Conservation (phyloP, 2,113 vertebrate genomes). For the Sphaerodactylus townsendi region DNA sequence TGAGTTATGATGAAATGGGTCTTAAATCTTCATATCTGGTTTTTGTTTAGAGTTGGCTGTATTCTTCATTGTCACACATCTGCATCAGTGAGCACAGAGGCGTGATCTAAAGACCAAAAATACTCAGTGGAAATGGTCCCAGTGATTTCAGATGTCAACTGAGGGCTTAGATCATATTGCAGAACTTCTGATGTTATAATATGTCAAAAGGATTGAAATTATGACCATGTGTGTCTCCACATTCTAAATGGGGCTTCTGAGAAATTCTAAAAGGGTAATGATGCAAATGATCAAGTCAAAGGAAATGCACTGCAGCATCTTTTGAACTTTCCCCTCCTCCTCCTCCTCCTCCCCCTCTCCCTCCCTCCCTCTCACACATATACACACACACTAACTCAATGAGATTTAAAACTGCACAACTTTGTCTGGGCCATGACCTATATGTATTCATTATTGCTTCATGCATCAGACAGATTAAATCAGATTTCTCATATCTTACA, state of each 20-base stretch:
- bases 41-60: neutral
- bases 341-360: too few species aligned
- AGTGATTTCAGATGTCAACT: neutral
- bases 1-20: slow-evolving; percentile 3
- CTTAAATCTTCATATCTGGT: neutral
- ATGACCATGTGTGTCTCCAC: neutral
- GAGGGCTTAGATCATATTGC: neutral
- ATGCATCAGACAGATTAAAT: neutral
- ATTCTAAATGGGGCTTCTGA: slow-evolving; percentile 8
- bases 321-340: too few species aligned
- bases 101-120: neutral
- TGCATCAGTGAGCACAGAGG: neutral
- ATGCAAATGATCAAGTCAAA: neutral
- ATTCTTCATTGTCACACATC: neutral
- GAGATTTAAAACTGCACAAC: neutral
- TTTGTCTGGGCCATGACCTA: neutral
- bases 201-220: neutral
- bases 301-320: neutral
- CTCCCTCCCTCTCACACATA: too few species aligned
- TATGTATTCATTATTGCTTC: neutral
- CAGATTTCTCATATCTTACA: neutral
- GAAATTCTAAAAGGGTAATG: slow-evolving; percentile 17
- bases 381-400: neutral
- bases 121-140: neutral
- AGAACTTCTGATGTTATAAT: too few species aligned